Conservation (phyloP, 2,113 vertebrate species). For the Perognathus longimembris region DNA sequence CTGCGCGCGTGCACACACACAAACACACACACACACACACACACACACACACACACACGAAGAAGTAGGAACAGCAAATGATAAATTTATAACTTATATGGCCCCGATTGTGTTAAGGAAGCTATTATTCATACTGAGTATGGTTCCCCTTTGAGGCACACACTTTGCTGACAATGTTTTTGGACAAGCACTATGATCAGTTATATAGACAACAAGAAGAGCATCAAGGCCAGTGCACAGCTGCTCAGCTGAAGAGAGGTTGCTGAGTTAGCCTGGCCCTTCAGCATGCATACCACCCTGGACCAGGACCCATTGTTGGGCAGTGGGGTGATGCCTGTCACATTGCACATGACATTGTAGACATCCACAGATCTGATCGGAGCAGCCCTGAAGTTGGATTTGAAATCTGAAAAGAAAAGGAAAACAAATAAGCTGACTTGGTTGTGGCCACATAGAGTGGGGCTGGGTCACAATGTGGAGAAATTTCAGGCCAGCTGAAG, state of each 20-base stretch:
- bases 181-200: constrained; percentile 38
- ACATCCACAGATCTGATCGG: constrained; percentile 94
- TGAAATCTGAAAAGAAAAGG: constrained; percentile 91
- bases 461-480: not conserved
- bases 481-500: not conserved
- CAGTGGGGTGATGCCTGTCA: constrained; percentile 89
- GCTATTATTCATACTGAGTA: constrained; percentile 69
- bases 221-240: constrained; percentile 72
- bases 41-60: no score
- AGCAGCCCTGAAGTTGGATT: constrained; percentile 88
- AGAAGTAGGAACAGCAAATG: not conserved
- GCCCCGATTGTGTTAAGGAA: constrained; percentile 78
- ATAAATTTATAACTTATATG: constrained; percentile 36
- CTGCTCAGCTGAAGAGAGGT: not conserved
- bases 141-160: constrained; percentile 44
- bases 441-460: not conserved
- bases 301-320: constrained; percentile 98
- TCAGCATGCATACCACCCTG: constrained; percentile 91
- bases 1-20: no score
- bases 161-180: constrained; percentile 46
- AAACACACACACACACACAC: no score
- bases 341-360: constrained; percentile 95
- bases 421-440: constrained; percentile 22
- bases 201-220: constrained; percentile 68
- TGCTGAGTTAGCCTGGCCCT: constrained; percentile 50